Evolutionary conservation across 2,113 vertebrate genomes (phyloP).

Genomic region (Eubucco bourcierii): DNA sequence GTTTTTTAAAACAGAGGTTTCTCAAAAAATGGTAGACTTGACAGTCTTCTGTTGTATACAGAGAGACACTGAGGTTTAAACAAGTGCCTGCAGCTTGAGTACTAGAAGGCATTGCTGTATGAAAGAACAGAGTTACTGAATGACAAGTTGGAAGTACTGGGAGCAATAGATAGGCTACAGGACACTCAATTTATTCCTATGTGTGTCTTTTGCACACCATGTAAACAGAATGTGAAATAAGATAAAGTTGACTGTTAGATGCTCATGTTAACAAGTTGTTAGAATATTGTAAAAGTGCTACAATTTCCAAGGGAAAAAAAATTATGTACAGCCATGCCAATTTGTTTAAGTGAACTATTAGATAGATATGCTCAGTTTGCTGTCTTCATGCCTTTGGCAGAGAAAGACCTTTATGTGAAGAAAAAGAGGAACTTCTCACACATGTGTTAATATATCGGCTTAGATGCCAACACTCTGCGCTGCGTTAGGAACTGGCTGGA

Average conservation of each 20-base stretch:
- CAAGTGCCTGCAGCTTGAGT: not conserved
- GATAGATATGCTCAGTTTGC: not conserved
- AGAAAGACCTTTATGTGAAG: not conserved
- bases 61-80: not conserved
- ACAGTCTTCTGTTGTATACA: not conserved
- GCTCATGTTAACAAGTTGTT: not conserved
- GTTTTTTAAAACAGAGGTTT: not conserved
- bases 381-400: not conserved
- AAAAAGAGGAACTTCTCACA: not conserved
- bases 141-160: slow-evolving; percentile 33
- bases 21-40: not conserved
- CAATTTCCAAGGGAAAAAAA: not conserved
- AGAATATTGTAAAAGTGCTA: not conserved
- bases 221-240: not conserved
- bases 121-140: not conserved
- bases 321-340: not conserved
- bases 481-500: no score
- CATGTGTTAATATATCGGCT: no score
- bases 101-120: not conserved
- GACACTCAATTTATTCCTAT: not conserved
- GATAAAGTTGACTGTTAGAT: not conserved
- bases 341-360: not conserved
- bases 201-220: not conserved
- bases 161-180: slow-evolving; percentile 20
- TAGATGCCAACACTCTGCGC: no score